Conservation (phyloP, 2,113 vertebrate species). For the Pimephales promelas region DNA sequence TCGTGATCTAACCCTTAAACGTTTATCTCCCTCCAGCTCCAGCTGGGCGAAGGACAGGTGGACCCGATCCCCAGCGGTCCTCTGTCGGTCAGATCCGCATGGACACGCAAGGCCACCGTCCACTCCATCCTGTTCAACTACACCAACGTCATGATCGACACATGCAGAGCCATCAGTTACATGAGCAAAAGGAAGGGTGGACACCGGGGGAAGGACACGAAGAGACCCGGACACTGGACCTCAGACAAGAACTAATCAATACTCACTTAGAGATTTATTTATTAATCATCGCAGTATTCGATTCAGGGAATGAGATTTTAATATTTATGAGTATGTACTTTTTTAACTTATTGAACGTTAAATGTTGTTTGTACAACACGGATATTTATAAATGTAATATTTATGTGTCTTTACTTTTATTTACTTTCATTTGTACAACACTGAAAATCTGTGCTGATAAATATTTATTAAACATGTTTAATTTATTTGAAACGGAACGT, state of each 20-base stretch:
- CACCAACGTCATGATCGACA: constrained; percentile 75
- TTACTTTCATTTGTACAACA: neutral
- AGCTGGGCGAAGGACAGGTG: neutral
- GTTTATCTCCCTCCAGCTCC: constrained; percentile 16
- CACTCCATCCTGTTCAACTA: constrained; percentile 78
- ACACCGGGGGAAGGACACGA: neutral
- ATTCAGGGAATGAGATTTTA: neutral
- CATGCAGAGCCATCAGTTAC: constrained; percentile 66
- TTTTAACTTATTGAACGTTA: neutral
- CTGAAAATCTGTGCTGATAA: neutral
- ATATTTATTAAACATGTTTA: neutral
- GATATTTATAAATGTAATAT: neutral
- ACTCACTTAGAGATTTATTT: neutral
- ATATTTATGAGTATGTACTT: neutral
- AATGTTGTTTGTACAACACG: neutral
- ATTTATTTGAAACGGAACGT: neutral
- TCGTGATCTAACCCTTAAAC: neutral
- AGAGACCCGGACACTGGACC: neutral
- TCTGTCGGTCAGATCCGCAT: constrained; percentile 58
- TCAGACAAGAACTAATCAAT: neutral
- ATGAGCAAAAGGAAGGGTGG: neutral
- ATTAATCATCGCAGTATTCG: neutral
- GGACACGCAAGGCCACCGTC: constrained; percentile 69
- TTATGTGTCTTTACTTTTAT: neutral
- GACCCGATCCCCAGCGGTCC: neutral